These are phyloP conservation scores for Kuschelorhynchus macadamiae DNA, from an alignment of 2,888 invertebrate species.

Conservation along the genomic window DNA sequence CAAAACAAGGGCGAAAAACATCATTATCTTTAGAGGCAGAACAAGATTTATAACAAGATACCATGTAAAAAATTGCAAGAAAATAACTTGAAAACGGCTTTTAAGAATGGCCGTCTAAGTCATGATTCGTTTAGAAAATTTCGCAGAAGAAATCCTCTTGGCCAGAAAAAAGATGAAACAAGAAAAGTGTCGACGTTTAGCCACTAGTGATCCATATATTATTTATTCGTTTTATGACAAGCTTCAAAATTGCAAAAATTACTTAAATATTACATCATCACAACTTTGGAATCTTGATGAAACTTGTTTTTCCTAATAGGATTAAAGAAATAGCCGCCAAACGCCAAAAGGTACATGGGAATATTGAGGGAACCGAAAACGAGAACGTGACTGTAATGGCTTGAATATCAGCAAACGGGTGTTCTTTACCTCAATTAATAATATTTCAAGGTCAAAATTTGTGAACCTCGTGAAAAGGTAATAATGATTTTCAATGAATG, in stretches of 20 bases:
- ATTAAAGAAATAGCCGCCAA: slow-evolving; percentile 46
- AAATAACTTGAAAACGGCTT: not conserved
- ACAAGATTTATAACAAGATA: too few species aligned
- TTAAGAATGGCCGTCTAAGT: not conserved
- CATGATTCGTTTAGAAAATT: not conserved
- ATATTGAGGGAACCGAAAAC: slow-evolving; percentile 37
- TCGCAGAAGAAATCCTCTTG: slow-evolving; percentile 8
- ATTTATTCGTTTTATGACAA: slow-evolving; percentile 30
- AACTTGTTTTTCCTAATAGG: slow-evolving; percentile 39
- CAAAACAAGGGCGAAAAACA: too few species aligned
- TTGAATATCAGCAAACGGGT: slow-evolving; percentile 36
- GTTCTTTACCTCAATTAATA: slow-evolving; percentile 17
- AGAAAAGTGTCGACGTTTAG: slow-evolving; percentile 31
- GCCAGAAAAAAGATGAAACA: slow-evolving; percentile 42
- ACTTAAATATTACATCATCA: slow-evolving; percentile 14
- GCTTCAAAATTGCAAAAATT: slow-evolving; percentile 14
- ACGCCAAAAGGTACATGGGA: slow-evolving; percentile 51
- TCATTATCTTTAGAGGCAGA: too few species aligned
- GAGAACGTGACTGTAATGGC: slow-evolving; percentile 41
- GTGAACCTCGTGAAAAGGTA: slow-evolving; percentile 49
- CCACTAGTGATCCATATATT: slow-evolving; percentile 36
- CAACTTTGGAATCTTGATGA: slow-evolving; percentile 24
- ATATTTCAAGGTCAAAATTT: slow-evolving; percentile 24
- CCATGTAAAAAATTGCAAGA: too few species aligned
- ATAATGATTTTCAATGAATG: slow-evolving; percentile 49